Conservation (phyloP, 2,797 vertebrate species). For the Silurus aristotelis region DNA sequence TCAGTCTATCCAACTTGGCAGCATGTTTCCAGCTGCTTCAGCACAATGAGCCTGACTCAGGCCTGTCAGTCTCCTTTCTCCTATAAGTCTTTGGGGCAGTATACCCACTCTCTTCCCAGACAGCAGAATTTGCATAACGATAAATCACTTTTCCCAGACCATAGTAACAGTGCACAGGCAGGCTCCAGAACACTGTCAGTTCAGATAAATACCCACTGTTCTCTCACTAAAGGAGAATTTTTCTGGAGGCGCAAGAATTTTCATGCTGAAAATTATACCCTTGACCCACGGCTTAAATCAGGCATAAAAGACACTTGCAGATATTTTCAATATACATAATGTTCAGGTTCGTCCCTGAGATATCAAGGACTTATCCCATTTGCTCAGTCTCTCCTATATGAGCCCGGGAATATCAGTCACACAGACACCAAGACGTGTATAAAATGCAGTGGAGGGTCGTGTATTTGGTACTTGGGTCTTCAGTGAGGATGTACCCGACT, state of each 20-base stretch:
- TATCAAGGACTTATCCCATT: too few species aligned
- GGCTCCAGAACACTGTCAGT: constrained; percentile 42
- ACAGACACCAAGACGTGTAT: too few species aligned
- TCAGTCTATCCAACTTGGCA: constrained; percentile 42
- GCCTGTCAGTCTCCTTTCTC: constrained; percentile 59
- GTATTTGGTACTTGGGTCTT: too few species aligned
- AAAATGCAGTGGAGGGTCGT: too few species aligned
- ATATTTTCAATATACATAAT: not conserved
- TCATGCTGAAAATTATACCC: not conserved
- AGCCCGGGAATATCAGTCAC: too few species aligned
- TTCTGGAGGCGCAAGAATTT: not conserved
- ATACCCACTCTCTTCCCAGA: constrained; percentile 63
- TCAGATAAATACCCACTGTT: constrained; percentile 19
- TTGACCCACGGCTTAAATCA: not conserved
- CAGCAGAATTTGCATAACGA: constrained; percentile 72
- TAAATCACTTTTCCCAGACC: constrained; percentile 68
- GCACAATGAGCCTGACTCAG: constrained; percentile 69
- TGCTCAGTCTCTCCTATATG: too few species aligned
- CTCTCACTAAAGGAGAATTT: not conserved
- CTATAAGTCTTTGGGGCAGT: constrained; percentile 61
- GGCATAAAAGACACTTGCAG: not conserved
- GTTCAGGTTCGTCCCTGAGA: too few species aligned
- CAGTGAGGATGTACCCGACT: too few species aligned
- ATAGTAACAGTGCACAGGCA: constrained; percentile 63
- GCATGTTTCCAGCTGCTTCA: constrained; percentile 69